Evolutionary conservation across 2,888 invertebrate species (phyloP), one percentile per base, ranked within the genome.

Genomic region (Sycophila texana): DNA sequence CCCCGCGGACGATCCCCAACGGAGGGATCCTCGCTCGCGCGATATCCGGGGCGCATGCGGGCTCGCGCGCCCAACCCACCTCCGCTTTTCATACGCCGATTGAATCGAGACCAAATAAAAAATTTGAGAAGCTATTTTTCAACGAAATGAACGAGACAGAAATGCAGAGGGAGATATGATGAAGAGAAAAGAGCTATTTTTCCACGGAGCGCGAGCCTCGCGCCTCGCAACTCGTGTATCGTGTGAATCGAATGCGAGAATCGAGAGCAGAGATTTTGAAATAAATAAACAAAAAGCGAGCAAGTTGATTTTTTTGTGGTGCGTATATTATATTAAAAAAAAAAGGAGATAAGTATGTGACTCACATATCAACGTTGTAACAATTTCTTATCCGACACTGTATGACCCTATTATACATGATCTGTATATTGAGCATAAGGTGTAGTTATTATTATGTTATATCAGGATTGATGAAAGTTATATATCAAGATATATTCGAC

Each of bases 51-150:
- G n/a, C 14, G 1, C 30, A n/a, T 55, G 51, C 7, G 26, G 55
- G 26, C 30, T 51, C 30, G 61, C 53, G 58, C 20, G 20, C 67
- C 14, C 18, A n/a, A 18, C 30, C n/a, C 1, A 49, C 7, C 30
- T 61, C 53, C 22, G 67, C 67, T 77, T 67, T 77, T 74, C 78
- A 61, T 77, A 77, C 67, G 39, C 47, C 67, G 53, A 68, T n/a
- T 49, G n/a, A 0, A 30, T 30, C 66, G 16, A 57, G 18, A 39
- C 26, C 26, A 26, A 26, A 26, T 3, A 60, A 18, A 76, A 10
- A 77, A 74, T 26, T 3, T 2, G 26, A 70, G 26, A 74, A 60
- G 47, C 68, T 80, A 80, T 80, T 80, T 80, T 80, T 80, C 73
- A 77, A 39, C 10, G 39, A 10, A 39, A 39, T 39, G 39, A 39